Evolutionary conservation across 2,797 vertebrate genomes (phyloP).

Genomic region (Lacerta agilis): DNA sequence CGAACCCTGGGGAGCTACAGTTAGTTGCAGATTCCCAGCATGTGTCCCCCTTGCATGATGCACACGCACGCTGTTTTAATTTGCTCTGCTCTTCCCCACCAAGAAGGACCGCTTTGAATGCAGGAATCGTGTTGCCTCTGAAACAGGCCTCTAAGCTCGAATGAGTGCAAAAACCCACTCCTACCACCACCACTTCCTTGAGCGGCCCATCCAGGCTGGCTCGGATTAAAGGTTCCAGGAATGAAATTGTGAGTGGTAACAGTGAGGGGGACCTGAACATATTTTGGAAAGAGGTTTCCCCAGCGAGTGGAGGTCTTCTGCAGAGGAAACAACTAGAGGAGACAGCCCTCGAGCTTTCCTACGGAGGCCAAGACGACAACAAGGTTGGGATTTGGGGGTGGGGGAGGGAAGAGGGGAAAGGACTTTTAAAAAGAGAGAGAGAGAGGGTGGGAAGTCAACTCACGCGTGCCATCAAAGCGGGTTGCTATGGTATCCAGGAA

Average conservation of each 20-base stretch:
- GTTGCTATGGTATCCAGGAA: slow-evolving; percentile 98
- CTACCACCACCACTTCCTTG: neutral
- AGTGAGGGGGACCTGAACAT: no score
- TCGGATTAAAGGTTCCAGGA: no score
- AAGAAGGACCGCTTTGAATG: neutral
- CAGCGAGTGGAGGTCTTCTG: neutral
- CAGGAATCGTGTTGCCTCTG: no score
- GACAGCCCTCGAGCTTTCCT: neutral
- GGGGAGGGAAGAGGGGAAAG: no score
- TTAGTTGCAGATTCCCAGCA: neutral
- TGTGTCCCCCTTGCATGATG: neutral
- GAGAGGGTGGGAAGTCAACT: slow-evolving; percentile 76
- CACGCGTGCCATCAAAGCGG: slow-evolving; percentile 98
- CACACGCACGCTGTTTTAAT: neutral
- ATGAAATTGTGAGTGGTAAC: neutral
- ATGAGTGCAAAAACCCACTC: accelerated
- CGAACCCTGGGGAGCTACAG: neutral
- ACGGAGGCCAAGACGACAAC: neutral
- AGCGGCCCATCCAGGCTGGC: no score
- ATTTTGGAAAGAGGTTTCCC: neutral
- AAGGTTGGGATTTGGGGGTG: neutral
- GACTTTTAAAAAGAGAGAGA: no score
- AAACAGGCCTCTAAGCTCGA: neutral
- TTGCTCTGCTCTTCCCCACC: neutral
- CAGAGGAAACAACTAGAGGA: neutral